Conservation (phyloP, 2,888 invertebrate genomes). For the Aporophyla lueneburgensis region DNA sequence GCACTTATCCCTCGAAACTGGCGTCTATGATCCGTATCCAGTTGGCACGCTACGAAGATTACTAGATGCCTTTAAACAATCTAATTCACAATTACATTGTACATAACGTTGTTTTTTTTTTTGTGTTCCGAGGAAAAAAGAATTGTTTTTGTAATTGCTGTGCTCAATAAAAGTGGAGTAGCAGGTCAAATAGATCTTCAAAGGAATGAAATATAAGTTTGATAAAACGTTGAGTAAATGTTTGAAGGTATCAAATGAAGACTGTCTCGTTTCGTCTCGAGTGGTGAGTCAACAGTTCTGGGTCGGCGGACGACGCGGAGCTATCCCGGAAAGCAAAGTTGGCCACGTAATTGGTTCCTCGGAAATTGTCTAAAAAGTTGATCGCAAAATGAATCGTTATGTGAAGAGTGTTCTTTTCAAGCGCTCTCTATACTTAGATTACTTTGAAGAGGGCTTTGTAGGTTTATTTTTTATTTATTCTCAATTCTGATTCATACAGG, state of each 20-base stretch:
- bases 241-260: conserved; percentile 71
- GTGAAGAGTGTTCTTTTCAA: conserved; percentile 51
- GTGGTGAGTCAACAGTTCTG: conserved; percentile 70
- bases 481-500: conserved; percentile 42
- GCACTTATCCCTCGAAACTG: conserved; percentile 69
- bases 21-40: conserved; percentile 72
- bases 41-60: conserved; percentile 69
- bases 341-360: conserved; percentile 68
- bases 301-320: conserved; percentile 48
- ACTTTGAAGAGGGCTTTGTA: conserved; percentile 18
- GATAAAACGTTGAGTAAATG: conserved; percentile 68
- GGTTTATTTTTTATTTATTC: conserved; percentile 25
- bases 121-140: conserved; percentile 63
- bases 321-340: conserved; percentile 54
- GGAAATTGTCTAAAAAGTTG: conserved; percentile 58
- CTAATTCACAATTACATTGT: conserved; percentile 53
- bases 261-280: conserved; percentile 56
- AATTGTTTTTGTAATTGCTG: conserved; percentile 76
- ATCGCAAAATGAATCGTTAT: conserved; percentile 52
- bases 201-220: conserved; percentile 68
- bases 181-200: conserved; percentile 75
- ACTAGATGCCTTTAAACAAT: conserved; percentile 49
- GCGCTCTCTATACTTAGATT: conserved; percentile 49
- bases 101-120: conserved; percentile 38
- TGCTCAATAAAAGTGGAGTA: conserved; percentile 78